Conservation (phyloP, 1,140 invertebrate genomes). For the Magallana angulata region DNA sequence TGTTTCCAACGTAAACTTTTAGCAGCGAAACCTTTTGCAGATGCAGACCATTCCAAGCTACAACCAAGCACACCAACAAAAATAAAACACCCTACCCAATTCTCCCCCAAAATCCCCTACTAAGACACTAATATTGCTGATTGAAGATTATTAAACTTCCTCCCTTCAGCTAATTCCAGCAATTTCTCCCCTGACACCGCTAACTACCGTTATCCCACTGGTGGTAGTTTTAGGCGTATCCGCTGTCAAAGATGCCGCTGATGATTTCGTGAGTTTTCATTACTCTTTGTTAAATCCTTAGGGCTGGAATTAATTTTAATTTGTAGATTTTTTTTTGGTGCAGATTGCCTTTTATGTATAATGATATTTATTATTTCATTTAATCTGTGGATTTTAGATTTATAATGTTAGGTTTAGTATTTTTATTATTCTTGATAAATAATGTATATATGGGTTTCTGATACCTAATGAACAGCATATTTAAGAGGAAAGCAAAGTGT, state of each 20-base stretch:
- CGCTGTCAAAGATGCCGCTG: slow-evolving; percentile 98
- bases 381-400: no score
- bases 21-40: background rate
- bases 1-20: background rate
- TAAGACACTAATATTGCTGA: background rate
- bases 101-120: no score
- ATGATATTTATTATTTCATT: no score
- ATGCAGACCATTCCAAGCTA: background rate
- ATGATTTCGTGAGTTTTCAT: slow-evolving; percentile 94
- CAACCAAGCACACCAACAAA: background rate
- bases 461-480: no score
- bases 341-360: no score
- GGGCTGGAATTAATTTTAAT: background rate
- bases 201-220: slow-evolving; percentile 97
- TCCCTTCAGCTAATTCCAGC: slow-evolving; percentile 92
- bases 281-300: background rate
- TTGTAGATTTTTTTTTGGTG: background rate
- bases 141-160: slow-evolving; percentile 10
- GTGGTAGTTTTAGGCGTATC: slow-evolving; percentile 96
- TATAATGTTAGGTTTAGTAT: no score
- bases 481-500: no score
- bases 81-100: no score
- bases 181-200: slow-evolving; percentile 97
- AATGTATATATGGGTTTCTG: no score
- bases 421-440: no score